Evolutionary conservation across 1,140 invertebrate species (phyloP), one percentile per base, ranked within the genome.

Genomic region (Wasmannia auropunctata): DNA sequence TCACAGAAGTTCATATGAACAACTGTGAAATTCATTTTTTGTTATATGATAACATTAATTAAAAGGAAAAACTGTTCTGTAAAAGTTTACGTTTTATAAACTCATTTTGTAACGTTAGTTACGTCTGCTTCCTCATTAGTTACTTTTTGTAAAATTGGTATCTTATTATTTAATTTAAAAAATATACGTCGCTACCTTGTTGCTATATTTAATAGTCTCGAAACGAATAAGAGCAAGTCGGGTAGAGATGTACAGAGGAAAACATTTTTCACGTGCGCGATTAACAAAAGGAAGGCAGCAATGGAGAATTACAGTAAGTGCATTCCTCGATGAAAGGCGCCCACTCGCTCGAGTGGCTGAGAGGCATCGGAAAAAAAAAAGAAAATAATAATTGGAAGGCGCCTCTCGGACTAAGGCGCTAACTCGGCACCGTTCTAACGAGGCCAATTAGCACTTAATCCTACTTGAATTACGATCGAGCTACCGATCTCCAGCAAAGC

Each of bases 371-470:
- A 65, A 69, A 86, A 54, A 85, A 51, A 85, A 69, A 76, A 60
- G 31, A 46, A 67, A 67, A 46, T 54, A 69, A 86, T 88, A 92
- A 93, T 92, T 92, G 88, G 88, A 93, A 90, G 92, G 90, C 92
- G 89, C 89, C 90, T 87, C 56, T 86, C 40, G 54, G 77, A 86
- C 80, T 77, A 80, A 43, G 81, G 54, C 85, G 84, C 67, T 76
- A 60, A 87, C 67, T 87, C 77, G 49, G 40, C 79, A 62, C 54
- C 63, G 80, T 86, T 84, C 90, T 81, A 91, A 93, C 92, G 88
- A 93, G 90, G 88, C 92, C 92, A 93, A 93, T 93, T 93, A 93
- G 60, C 91, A 93, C 92, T 93, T 93, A 92, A 92, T 93, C 91
- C 90, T 91, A 80, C 87, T 88, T 89, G 91, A 92, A 92, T 94